Evolutionary conservation across 2,888 invertebrate genomes (phyloP).

Genomic region (Petrophora chlorosata): DNA sequence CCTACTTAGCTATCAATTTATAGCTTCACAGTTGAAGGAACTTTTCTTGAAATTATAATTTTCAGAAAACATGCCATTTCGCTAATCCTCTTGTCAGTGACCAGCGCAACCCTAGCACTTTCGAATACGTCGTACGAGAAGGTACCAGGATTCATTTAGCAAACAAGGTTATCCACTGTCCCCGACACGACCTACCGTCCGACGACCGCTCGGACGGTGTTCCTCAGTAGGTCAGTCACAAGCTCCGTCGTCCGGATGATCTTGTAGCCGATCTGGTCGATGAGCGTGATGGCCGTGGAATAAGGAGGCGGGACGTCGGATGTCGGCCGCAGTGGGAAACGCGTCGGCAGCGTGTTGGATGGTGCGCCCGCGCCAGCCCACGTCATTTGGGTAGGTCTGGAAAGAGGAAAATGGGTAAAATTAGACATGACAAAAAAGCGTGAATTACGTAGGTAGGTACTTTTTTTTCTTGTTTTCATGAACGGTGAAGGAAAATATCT

Average conservation of each 20-base stretch:
- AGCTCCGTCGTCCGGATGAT: conserved; percentile 78
- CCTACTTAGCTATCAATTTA: no score
- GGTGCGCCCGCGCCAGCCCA: conserved; percentile 39
- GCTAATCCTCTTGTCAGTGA: no score
- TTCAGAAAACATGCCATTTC: no score
- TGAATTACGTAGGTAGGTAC: no score
- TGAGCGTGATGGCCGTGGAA: conserved; percentile 73
- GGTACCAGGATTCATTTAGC: conserved; percentile 7
- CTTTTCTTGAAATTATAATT: no score
- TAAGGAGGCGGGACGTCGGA: conserved; percentile 53
- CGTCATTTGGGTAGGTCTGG: conserved; percentile 57
- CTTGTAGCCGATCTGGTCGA: conserved; percentile 78
- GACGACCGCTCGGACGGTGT: conserved; percentile 75
- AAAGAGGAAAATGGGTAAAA: conserved; percentile 34
- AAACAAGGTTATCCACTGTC: not conserved
- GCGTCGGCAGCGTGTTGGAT: conserved; percentile 58
- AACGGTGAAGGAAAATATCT: no score
- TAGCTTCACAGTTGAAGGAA: no score
- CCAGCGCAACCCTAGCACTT: no score
- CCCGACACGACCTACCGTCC: conserved; percentile 49
- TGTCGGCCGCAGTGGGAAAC: conserved; percentile 61
- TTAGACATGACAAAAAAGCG: no score
- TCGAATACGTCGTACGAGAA: no score
- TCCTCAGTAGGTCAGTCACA: conserved; percentile 71
- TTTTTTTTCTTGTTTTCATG: no score